phyloP scores from a whole-genome alignment of 2,888 invertebrate genomes.

The Zhuqinia jingwanae region DNA sequence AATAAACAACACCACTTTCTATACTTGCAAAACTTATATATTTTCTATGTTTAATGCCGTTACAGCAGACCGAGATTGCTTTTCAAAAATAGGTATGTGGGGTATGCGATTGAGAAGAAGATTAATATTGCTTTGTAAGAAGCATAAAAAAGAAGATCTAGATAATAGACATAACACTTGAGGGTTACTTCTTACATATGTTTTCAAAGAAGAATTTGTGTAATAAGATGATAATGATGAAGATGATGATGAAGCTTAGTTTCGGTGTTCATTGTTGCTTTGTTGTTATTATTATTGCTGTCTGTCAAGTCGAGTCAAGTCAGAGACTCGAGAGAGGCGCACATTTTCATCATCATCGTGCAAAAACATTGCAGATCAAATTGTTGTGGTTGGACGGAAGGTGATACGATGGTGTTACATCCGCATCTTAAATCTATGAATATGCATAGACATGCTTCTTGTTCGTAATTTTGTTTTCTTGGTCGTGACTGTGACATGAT shows the following conservation, averaged over 20 bases:
- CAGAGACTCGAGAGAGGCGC: not conserved
- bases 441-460: conserved; percentile 41
- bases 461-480: not conserved
- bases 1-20: too few relatives aligned
- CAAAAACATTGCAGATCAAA: not conserved
- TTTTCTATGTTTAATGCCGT: too few relatives aligned
- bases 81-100: not conserved
- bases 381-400: conserved; percentile 23
- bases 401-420: conserved; percentile 26
- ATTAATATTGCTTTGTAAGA: not conserved
- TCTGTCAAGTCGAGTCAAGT: conserved; percentile 33
- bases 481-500: conserved; percentile 9
- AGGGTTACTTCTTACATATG: not conserved
- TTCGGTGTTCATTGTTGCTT: conserved; percentile 34
- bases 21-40: too few relatives aligned
- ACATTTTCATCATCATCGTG: too few relatives aligned
- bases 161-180: not conserved
- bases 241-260: conserved; percentile 15
- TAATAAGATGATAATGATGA: conserved; percentile 13
- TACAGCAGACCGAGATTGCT: conserved; percentile 8
- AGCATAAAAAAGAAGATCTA: not conserved
- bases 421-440: conserved; percentile 31
- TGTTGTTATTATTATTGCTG: conserved; percentile 52
- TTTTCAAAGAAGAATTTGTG: not conserved
- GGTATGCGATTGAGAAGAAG: not conserved